Base-by-base conservation (phyloP, 1,140 invertebrate genomes). In the Danaus plexippus region DNA sequence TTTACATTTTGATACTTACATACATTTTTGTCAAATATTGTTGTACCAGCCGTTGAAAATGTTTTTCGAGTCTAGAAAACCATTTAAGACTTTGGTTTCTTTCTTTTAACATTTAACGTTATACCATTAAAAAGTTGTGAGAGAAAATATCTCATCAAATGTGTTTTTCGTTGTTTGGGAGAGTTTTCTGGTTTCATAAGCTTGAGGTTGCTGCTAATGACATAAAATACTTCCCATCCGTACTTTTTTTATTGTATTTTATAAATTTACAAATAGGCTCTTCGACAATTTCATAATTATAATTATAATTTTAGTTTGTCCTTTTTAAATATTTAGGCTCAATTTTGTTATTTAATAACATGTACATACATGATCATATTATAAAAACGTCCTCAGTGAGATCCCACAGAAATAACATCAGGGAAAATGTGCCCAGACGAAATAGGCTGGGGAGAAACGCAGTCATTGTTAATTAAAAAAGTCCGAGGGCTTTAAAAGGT, bases 81-180 rank as follows among this genome's bases (percentile, higher is more conserved):
- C 70, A 75, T 74, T 78, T 73, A 77, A 71, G 54, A 71, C 72
- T 74, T 71, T 71, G 67, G 61, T 71, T 64, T 67, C 70, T 63
- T 63, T 67, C 69, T 73, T 67, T 65, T 64, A 65, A 60, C 63
- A 52, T 65, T 66, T 70, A 64, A 64, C 57, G 65, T 68, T 63
- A 69, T 59, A 64, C 57, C 77, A 76, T 80, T 82, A 77, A 80
- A 82, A 80, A 80, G 71, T 80, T 80, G 60, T 71, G 63, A 64
- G 65, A 67, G 69, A 70, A 74, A 77, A 77, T 73, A 73, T 71
- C 69, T 73, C 64, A 58, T 70, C 70, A 75, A 83, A 74, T 73
- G 76, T 73, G 72, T 83, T 78, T 77, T 77, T 77, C 69, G 67
- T 67, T 68, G 67, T 77, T 73, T 73, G 53, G 56, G 48, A 50